These are phyloP conservation scores for Tupiocoris notatus DNA, from an alignment of 2,888 invertebrate genomes.

Conservation along the genomic window DNA sequence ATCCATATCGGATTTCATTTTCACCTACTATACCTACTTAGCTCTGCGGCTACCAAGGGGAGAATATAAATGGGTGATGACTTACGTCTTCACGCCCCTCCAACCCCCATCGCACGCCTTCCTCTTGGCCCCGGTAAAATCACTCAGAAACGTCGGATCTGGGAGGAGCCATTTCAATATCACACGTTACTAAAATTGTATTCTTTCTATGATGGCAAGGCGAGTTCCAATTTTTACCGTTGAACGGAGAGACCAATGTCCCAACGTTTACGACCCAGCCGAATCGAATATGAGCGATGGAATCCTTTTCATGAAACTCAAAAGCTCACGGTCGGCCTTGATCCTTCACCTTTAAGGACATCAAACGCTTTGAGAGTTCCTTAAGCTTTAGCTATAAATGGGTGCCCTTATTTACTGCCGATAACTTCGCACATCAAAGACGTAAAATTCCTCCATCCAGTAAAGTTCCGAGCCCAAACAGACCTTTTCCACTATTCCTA, in stretches of 20 bases:
- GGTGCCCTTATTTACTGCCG: neutral
- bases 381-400: conserved; percentile 7
- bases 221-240: neutral
- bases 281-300: neutral
- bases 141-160: no score
- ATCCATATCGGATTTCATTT: no score
- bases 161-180: no score
- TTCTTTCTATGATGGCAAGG: neutral
- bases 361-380: conserved; percentile 8
- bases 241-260: neutral
- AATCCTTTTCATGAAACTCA: neutral
- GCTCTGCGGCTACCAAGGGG: no score
- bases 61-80: no score
- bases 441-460: neutral
- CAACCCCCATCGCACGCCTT: no score
- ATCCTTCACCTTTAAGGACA: conserved; percentile 9
- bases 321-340: neutral
- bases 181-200: neutral
- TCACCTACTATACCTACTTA: no score
- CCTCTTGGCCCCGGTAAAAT: no score
- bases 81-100: no score
- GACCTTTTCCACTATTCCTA: neutral
- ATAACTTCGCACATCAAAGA: conserved; percentile 5
- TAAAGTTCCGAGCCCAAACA: neutral
- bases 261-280: neutral